A percentile compares a stretch with the other conserved stretches of the same genome.
phyloP scores from a whole-genome alignment of 2,797 vertebrate species.

The Echeneis naucrates region DNA sequence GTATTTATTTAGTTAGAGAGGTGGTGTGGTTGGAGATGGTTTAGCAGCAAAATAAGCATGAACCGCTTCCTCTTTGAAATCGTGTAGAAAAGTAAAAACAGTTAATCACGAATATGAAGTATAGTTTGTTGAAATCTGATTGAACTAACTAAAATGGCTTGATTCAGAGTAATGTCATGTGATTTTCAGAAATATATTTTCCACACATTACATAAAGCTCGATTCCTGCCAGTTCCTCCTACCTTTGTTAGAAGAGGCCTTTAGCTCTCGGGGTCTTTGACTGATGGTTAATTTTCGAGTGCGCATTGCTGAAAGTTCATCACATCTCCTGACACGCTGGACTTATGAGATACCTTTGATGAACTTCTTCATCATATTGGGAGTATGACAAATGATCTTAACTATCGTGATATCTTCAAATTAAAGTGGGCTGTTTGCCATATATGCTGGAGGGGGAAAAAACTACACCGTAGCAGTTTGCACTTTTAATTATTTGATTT shows the following conservation, averaged over 20 bases:
- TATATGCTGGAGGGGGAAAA: slow-evolving; percentile 44
- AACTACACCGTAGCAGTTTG: slow-evolving; percentile 44
- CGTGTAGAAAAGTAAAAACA: too few species aligned
- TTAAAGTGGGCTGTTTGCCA: slow-evolving; percentile 39
- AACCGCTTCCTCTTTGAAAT: too few species aligned
- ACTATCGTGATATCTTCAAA: slow-evolving; percentile 55
- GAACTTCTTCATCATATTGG: slow-evolving; percentile 57
- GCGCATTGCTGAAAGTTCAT: slow-evolving; percentile 40
- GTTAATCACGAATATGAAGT: too few species aligned
- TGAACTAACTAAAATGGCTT: not conserved
- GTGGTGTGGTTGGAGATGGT: too few species aligned
- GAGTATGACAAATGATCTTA: slow-evolving; percentile 63
- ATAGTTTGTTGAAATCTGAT: too few species aligned
- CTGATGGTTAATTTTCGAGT: slow-evolving; percentile 13
- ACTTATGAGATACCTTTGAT: slow-evolving; percentile 66
- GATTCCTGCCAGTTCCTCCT: not conserved
- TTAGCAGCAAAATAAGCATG: too few species aligned
- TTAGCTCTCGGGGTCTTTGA: slow-evolving; percentile 1
- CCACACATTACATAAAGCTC: not conserved
- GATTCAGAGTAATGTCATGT: not conserved
- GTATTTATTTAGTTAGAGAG: too few species aligned
- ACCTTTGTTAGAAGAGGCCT: not conserved
- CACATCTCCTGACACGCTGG: slow-evolving; percentile 31
- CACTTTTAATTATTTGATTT: slow-evolving; percentile 34
- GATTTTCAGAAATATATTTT: slow-evolving; percentile 10